Base-by-base conservation (phyloP, 2,888 invertebrate genomes). In the Folsomia manolachei region DNA sequence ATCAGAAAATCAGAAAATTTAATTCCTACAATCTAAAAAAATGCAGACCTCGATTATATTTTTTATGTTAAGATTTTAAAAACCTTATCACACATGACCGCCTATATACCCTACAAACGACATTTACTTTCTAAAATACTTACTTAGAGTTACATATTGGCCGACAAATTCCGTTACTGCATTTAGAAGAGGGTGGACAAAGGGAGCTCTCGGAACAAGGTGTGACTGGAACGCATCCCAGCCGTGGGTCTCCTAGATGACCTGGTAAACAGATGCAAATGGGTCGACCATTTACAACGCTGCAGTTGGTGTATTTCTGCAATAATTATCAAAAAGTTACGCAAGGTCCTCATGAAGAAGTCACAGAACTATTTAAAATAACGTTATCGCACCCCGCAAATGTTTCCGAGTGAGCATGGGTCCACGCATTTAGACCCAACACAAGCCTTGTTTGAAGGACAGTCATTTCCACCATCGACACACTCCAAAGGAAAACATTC, bases 221-320 rank as follows among this genome's bases (percentile, higher is more conserved):
- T 81, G 93, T 92, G 67, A 95, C 87, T 1, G 90, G 88, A 26
- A 91, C 89, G 82, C 95, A 95, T 18, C 94, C 94, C 75, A 93
- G 86, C 74, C 91, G 90, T 14, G 95, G 92, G 84, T 94, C 92
- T 62, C 75, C 72, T 25, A 66, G 70, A 77, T 89, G 91, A 62
- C 94, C 94, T 25, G 92, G 87, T 80, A 90, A 87, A 83, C 95
- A 95, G n/a, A 89, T 88, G 82, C 95, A 95, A 52, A 91, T 86
- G 0, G 92, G 92, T 64, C 82, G 81, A 39, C 95, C 94, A 83
- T 92, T 92, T 77, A 87, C 87, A 0, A 92, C 87, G 1, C 88
- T 84, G 82, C 95, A 95, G 71, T 89, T 88, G 0, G 94, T 91
- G 56, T 4, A 52, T 56, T 56, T 56, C 39, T 39, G 39, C 39